phyloP scores from a whole-genome alignment of 2,113 vertebrate species.

The Fukomys damarensis region DNA sequence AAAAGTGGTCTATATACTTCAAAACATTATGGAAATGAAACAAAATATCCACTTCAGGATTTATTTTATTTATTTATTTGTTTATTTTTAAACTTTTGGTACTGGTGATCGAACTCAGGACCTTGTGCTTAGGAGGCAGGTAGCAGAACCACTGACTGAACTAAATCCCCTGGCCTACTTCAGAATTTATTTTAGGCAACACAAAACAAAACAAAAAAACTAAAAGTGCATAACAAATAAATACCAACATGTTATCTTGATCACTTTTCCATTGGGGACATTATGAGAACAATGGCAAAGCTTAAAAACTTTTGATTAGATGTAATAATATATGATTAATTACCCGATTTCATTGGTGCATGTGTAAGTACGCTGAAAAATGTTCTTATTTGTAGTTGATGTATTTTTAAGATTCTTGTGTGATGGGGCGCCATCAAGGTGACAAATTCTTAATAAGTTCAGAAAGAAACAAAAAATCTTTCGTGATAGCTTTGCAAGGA shows the following conservation, averaged over 20 bases:
- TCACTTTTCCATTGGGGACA: background rate
- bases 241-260: background rate
- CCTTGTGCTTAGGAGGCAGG: no score
- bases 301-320: background rate
- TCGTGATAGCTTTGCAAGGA: background rate
- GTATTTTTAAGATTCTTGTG: background rate
- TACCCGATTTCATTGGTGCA: background rate
- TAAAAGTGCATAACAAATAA: background rate
- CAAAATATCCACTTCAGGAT: background rate
- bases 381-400: background rate
- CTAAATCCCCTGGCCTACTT: no score
- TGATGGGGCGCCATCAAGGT: accelerated
- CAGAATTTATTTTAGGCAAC: background rate
- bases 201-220: background rate
- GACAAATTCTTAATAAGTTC: background rate
- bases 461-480: background rate
- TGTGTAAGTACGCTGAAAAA: background rate
- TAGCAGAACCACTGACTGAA: no score
- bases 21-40: background rate
- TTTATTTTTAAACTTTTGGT: no score
- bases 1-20: background rate
- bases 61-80: no score
- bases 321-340: background rate
- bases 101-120: no score
- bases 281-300: background rate